Base-by-base conservation (phyloP, 2,797 vertebrate species). In the Myripristis murdjan region DNA sequence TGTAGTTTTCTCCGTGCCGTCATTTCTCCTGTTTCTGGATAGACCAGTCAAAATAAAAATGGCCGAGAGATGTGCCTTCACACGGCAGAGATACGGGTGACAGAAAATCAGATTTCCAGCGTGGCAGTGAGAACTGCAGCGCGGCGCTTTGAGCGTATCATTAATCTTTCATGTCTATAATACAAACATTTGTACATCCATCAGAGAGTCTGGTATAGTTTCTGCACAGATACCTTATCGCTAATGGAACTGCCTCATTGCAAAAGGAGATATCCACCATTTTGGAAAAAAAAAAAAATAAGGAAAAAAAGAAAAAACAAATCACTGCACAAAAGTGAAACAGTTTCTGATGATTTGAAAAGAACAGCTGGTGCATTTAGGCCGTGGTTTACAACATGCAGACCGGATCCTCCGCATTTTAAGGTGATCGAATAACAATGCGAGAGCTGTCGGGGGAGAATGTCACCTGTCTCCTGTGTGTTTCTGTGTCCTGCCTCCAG, bases 401-500 rank as follows among this genome's bases (percentile, higher is more conserved):
- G 37, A 9, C 37, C 39, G 6, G 37, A 9, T 39, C 9, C 35
- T 39, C 12, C 12, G 39, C 8, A 33, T 33, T 33, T 33, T 33
- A 1, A 8, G 31, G 31, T 7, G 33, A 8, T 33, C 33, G 31
- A 33, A 28, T 28, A 26, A 28, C 28, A 26, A 28, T 7, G 8
- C 33, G 10, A 9, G 6, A 10, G 33, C 33, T 10, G 6, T 35
- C 35, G 8, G 1, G 7, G 31, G 33, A 41, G 15, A 43, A 6
- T 82, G 43, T 69, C 60, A 6, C n/a, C 12, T 12, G 46, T 61
- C 35, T 72, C 67, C 24, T 59, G 37, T 81, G 74, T 79, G 57
- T 81, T 75, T 85, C 58, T 28, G 41, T 18, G 0, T 56, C 52
- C 58, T 51, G 9, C 49, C 63, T 87, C 60, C 75, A 99, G 98